Evolutionary conservation across 2,797 vertebrate species (phyloP).

Genomic region (Takifugu ocellatus): DNA sequence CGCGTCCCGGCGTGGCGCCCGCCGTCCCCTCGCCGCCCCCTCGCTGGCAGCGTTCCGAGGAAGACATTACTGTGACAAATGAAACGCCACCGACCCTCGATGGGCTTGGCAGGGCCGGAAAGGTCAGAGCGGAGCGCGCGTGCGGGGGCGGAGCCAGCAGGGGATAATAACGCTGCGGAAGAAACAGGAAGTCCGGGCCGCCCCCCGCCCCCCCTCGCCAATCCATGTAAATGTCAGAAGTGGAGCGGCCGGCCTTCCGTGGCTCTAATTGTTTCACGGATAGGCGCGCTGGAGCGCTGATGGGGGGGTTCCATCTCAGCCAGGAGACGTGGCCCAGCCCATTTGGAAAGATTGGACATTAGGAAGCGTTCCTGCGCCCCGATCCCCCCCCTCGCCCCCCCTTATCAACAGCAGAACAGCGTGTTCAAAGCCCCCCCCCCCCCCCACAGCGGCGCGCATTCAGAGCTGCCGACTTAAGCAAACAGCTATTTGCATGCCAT

Average conservation of each 20-base stretch:
- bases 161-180: slow-evolving; percentile 48
- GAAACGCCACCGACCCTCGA: slow-evolving; percentile 59
- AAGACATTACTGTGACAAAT: slow-evolving; percentile 76
- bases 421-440: slow-evolving; percentile 59
- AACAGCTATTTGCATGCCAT: slow-evolving; percentile 69
- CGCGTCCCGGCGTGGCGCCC: slow-evolving; percentile 32
- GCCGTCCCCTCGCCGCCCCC: slow-evolving; percentile 41
- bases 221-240: slow-evolving; percentile 62
- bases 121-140: slow-evolving; percentile 66
- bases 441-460: slow-evolving; percentile 59
- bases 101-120: slow-evolving; percentile 67
- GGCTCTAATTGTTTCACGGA: slow-evolving; percentile 42
- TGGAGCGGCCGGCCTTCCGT: slow-evolving; percentile 34
- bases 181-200: slow-evolving; percentile 38
- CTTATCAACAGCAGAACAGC: slow-evolving; percentile 59
- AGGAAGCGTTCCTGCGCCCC: slow-evolving; percentile 7
- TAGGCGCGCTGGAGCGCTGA: slow-evolving; percentile 40
- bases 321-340: background rate
- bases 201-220: slow-evolving; percentile 37
- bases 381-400: slow-evolving; percentile 26
- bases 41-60: slow-evolving; percentile 58
- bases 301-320: slow-evolving; percentile 31
- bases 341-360: background rate
- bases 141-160: slow-evolving; percentile 41
- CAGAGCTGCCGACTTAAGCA: slow-evolving; percentile 67